A percentile compares a stretch with the other conserved stretches of the same genome.
These are phyloP conservation scores for Phortica okadai DNA, from an alignment of 2,888 invertebrate species.

Conservation along the genomic window DNA sequence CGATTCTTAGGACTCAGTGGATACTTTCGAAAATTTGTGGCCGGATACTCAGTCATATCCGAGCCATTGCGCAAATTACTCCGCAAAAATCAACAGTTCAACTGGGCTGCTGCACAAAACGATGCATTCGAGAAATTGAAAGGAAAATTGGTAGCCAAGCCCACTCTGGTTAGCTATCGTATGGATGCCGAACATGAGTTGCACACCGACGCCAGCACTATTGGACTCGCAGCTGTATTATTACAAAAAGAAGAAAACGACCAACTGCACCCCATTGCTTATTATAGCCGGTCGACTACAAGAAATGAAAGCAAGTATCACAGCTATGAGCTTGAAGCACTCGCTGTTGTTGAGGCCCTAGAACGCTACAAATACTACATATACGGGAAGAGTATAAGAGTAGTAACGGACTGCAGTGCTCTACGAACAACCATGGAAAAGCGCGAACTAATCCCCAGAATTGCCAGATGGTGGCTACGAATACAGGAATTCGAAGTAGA, in stretches of 20 bases:
- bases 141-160: slow-evolving; percentile 6
- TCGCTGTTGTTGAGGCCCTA: slow-evolving; percentile 45
- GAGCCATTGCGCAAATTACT: slow-evolving; percentile 25
- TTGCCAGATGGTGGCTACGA: neutral
- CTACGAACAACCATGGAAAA: slow-evolving; percentile 4
- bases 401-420: slow-evolving; percentile 3
- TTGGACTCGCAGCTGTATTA: neutral
- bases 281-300: slow-evolving; percentile 46
- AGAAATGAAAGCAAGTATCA: slow-evolving; percentile 43
- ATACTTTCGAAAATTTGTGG: slow-evolving; percentile 48
- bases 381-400: neutral
- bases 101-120: slow-evolving; percentile 11
- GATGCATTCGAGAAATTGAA: neutral
- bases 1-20: slow-evolving; percentile 45
- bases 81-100: slow-evolving; percentile 13
- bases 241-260: slow-evolving; percentile 18
- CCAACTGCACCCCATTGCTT: slow-evolving; percentile 1
- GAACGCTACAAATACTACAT: neutral
- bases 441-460: neutral
- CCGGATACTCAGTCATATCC: slow-evolving; percentile 38
- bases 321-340: slow-evolving; percentile 46
- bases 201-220: too few relatives aligned
- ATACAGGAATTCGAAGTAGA: neutral
- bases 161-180: slow-evolving; percentile 13
- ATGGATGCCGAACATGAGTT: slow-evolving; percentile 19